Conservation (phyloP, 1,140 invertebrate species). For the Lasaia peninsularis region DNA sequence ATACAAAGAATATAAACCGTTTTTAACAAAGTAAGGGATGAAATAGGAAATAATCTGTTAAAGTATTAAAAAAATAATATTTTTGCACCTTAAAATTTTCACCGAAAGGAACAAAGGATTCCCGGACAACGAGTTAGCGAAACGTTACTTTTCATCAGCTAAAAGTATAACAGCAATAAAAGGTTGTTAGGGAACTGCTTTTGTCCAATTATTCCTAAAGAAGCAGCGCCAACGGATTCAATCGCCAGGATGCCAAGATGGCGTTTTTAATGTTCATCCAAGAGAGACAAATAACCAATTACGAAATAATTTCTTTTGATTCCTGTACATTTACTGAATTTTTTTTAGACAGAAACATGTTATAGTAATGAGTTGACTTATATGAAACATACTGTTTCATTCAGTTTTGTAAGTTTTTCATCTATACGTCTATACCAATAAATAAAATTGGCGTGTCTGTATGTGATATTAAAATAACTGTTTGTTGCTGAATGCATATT, state of each 20-base stretch:
- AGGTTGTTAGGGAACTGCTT: constrained; percentile 2
- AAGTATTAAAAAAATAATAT: no score
- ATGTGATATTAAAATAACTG: no score
- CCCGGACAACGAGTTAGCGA: background rate
- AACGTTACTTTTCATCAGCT: constrained; percentile 4
- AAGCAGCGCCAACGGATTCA: background rate
- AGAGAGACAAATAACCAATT: background rate
- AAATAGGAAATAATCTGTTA: no score
- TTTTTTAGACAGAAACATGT: background rate
- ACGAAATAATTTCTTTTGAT: background rate
- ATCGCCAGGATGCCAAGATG: background rate
- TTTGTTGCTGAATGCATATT: no score
- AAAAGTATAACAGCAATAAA: background rate
- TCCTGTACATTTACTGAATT: background rate
- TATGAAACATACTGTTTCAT: no score
- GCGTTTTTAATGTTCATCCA: background rate
- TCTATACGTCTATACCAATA: no score
- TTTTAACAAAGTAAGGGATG: no score
- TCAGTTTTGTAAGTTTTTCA: no score
- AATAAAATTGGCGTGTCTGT: no score
- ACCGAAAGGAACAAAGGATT: background rate
- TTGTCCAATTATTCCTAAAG: background rate
- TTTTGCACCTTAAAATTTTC: background rate
- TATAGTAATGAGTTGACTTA: no score
- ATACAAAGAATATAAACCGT: no score